These are phyloP conservation scores for Delphinus delphis DNA, from an alignment of 2,113 vertebrate species.

Conservation along the genomic window DNA sequence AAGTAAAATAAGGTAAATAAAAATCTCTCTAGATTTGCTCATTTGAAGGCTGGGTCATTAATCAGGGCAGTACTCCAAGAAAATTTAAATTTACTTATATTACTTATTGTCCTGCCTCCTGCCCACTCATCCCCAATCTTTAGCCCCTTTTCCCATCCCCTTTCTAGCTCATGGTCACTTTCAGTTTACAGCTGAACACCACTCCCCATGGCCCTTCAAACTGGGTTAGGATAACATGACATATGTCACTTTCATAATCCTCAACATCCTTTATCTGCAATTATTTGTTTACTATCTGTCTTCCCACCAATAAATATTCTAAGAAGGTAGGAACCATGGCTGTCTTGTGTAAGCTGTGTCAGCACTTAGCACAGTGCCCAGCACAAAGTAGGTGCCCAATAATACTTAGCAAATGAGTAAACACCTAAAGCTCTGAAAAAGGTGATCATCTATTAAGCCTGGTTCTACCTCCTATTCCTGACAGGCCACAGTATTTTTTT, in stretches of 20 bases:
- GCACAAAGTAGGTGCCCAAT: background rate
- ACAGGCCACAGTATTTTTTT: background rate
- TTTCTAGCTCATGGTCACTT: background rate
- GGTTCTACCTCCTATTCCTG: background rate
- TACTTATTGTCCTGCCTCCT: background rate
- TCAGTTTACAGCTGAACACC: background rate
- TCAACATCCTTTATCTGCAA: background rate
- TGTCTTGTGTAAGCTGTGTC: background rate
- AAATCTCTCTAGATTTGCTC: slow-evolving; percentile 63
- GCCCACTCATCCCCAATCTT: background rate
- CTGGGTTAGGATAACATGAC: background rate
- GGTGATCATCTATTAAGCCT: background rate
- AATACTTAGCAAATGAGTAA: background rate
- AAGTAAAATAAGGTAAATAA: slow-evolving; percentile 28
- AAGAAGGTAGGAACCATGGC: background rate
- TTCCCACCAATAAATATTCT: background rate
- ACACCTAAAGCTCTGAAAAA: background rate
- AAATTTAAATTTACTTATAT: slow-evolving; percentile 29
- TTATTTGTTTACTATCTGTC: background rate
- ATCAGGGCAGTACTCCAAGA: slow-evolving; percentile 31
- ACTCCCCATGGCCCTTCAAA: background rate
- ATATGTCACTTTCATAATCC: background rate
- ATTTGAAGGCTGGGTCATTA: slow-evolving; percentile 62
- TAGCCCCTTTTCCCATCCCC: background rate
- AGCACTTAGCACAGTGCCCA: background rate